Percentiles rank a stretch among this genome's conserved stretches.
Evolutionary conservation across 2,113 vertebrate genomes (phyloP).

Genomic region (Pseudorectes ferrugineus): DNA sequence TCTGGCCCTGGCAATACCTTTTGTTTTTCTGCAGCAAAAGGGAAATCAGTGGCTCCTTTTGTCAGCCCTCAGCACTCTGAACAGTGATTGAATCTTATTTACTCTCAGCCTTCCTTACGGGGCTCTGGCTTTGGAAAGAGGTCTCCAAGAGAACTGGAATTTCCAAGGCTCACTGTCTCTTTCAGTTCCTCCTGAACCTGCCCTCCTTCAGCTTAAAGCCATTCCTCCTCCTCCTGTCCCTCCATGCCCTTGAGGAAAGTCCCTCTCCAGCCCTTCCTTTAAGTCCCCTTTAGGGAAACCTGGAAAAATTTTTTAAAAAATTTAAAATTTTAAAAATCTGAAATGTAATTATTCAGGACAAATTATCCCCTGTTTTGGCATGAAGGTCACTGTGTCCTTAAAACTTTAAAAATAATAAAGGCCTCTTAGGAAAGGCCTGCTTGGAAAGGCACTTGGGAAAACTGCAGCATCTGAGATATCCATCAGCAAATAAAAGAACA

Average conservation of each 20-base stretch:
- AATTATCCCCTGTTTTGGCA: not conserved
- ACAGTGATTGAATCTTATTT: not conserved
- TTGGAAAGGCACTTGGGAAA: not conserved
- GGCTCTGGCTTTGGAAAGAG: not conserved
- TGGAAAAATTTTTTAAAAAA: not conserved
- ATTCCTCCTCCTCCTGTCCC: not conserved
- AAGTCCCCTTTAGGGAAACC: not conserved
- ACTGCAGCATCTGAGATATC: not conserved
- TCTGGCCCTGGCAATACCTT: not conserved
- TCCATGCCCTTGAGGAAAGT: not conserved
- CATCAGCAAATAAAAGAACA: not conserved
- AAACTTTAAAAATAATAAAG: not conserved
- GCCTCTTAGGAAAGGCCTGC: not conserved
- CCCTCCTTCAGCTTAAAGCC: not conserved
- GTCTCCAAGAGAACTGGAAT: not conserved
- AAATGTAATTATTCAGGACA: not conserved
- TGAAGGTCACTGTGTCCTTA: not conserved
- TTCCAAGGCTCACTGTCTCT: not conserved
- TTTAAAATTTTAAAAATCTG: not conserved
- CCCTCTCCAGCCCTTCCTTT: not conserved
- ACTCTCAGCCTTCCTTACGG: not conserved
- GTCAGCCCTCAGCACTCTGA: not conserved
- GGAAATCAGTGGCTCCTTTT: not conserved
- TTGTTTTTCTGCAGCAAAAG: not conserved
- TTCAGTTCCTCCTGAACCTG: not conserved